Percentiles rank a stretch among this genome's conserved stretches.
phyloP scores from a whole-genome alignment of 2,113 vertebrate species.

The Pollachius pollachius region DNA sequence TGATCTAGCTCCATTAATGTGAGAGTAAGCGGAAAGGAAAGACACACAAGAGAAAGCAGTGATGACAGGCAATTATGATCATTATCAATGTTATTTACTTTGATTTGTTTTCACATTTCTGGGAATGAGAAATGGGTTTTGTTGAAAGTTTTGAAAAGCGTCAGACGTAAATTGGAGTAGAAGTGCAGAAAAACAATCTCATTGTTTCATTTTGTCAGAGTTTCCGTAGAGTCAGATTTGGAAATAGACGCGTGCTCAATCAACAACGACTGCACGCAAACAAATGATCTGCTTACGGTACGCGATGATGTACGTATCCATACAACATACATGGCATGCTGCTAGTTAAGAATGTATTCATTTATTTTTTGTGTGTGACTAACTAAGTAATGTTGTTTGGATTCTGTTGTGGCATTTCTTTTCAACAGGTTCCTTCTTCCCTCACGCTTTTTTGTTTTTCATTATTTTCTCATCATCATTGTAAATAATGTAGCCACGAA shows the following conservation, averaged over 20 bases:
- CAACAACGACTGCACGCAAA: too few relatives aligned
- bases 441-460: too few relatives aligned
- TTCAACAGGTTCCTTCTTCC: too few relatives aligned
- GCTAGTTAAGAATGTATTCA: background rate
- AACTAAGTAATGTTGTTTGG: too few relatives aligned
- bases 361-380: too few relatives aligned
- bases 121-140: conserved; percentile 39
- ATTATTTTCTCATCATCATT: too few relatives aligned
- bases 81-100: conserved; percentile 52
- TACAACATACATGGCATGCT: background rate
- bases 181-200: too few relatives aligned
- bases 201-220: too few relatives aligned
- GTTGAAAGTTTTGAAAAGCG: conserved; percentile 24
- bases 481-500: too few relatives aligned
- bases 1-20: conserved; percentile 62
- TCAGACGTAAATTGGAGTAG: conserved; percentile 26
- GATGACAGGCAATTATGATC: conserved; percentile 54
- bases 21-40: conserved; percentile 46
- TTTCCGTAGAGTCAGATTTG: background rate
- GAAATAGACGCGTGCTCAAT: too few relatives aligned
- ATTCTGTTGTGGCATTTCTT: too few relatives aligned
- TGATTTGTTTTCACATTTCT: conserved; percentile 54
- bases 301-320: background rate
- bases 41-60: conserved; percentile 59
- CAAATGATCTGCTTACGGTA: background rate